Evolutionary conservation across 2,888 invertebrate genomes (phyloP), one percentile per base, ranked within the genome.

Genomic region (Platycheirus rosarum): DNA sequence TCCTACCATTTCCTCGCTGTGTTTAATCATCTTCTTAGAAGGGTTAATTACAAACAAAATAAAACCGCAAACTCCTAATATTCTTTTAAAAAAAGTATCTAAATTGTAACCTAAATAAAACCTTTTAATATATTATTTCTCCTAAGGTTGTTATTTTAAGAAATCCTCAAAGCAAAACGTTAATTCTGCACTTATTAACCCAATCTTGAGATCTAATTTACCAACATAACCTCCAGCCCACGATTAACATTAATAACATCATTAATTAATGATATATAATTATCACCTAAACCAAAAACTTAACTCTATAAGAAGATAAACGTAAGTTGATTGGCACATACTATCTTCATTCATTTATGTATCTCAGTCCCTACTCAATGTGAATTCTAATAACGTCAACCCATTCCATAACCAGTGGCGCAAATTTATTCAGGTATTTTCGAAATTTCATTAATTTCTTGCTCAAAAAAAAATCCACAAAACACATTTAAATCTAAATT

Each of bases 371-470:
- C 16, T 16, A 16, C 14, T 42, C 32, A 16, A 26, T 14, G 40
- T 57, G 57, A 23, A 49, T 23, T 32, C 11, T 32, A 44, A 44
- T 29, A 60, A 57, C 49, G 42, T 29, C 14, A 63, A 79, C 13
- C 26, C 37, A 69, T 57, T 40, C 57, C 40, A 51, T 6, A 20
- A 32, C 63, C 29, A 35, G 68, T 48, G 46, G 42, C 62, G 40
- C 57, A 49, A 29, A 71, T 32, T 46, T 57, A 80, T 65, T 70
- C 75, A 80, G 75, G 70, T 80, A 75, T 75, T 60, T 80, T 74
- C 20, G 26, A 74, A 69, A 62, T 55, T 73, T 73, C 60, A 68
- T 60, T 71, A 53, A 63, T 70, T 66, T 53, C 32, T 63, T 71
- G 23, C 55, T 46, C 32, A 13, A 51, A 16, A 37, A 35, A 66